These are phyloP conservation scores for Cebus imitator DNA, from an alignment of 2,113 vertebrate genomes.

Conservation along the genomic window DNA sequence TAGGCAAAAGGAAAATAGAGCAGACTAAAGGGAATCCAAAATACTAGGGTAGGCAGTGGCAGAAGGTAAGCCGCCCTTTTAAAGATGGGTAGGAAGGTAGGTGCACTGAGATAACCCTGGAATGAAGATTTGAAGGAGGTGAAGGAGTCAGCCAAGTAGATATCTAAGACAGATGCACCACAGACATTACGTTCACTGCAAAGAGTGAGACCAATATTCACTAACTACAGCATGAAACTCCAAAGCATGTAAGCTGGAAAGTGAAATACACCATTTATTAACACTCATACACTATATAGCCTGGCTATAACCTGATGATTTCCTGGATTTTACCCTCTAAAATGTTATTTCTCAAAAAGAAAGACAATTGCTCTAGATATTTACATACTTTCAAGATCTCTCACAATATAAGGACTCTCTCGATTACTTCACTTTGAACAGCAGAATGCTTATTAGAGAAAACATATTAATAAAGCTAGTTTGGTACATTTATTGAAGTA, in stretches of 20 bases:
- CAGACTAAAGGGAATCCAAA: neutral
- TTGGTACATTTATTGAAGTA: neutral
- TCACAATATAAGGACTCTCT: neutral
- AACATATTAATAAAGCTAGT: neutral
- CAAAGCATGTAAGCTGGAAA: too few species aligned
- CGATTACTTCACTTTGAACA: neutral
- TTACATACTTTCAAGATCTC: neutral
- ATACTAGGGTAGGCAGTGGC: neutral
- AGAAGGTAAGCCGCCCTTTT: neutral
- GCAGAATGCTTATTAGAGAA: neutral
- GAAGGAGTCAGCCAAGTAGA: neutral
- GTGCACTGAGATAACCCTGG: neutral
- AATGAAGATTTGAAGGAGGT: neutral
- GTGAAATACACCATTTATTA: neutral
- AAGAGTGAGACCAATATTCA: neutral
- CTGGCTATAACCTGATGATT: neutral
- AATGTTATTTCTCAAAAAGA: neutral
- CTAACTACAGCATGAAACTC: neutral
- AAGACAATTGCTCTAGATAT: neutral
- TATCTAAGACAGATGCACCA: neutral
- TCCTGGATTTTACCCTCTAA: neutral
- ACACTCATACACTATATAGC: accelerated
- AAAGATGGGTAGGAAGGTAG: neutral
- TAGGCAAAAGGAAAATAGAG: neutral
- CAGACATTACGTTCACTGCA: neutral